A percentile compares a stretch with the other conserved stretches of the same genome.
Evolutionary conservation across 2,888 invertebrate species (phyloP).

Genomic region (Adelognathus sp.): DNA sequence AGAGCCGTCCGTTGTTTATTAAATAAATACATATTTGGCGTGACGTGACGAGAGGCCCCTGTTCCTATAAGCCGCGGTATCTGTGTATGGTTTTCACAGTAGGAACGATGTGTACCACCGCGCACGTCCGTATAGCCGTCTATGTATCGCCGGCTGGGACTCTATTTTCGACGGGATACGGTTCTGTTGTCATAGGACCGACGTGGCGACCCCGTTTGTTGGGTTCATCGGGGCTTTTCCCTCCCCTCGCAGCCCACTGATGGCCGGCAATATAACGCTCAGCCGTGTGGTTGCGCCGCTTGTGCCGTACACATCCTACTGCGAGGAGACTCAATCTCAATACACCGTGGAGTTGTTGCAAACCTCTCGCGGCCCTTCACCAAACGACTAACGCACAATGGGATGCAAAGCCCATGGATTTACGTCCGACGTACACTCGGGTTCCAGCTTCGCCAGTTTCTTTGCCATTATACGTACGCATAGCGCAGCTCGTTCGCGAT

Average conservation of each 20-base stretch:
- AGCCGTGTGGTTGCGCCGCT: conserved; percentile 30
- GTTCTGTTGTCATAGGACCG: conserved; percentile 80
- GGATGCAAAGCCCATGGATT: conserved; percentile 19
- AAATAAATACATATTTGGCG: conserved; percentile 80
- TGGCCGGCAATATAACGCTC: conserved; percentile 30
- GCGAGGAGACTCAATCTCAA: conserved; percentile 13
- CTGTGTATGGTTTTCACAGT: conserved; percentile 11
- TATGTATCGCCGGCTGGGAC: conserved; percentile 73
- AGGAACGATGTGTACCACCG: conserved; percentile 3
- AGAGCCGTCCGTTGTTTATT: conserved; percentile 77
- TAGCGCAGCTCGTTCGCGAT: neutral
- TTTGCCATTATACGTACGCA: neutral
- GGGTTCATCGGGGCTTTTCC: conserved; percentile 56
- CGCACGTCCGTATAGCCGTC: too few species aligned
- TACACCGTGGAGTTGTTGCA: conserved; percentile 14
- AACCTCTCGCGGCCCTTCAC: neutral
- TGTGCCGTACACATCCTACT: neutral
- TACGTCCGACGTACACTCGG: conserved; percentile 22
- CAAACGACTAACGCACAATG: neutral
- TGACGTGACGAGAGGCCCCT: conserved; percentile 67
- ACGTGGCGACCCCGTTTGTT: conserved; percentile 62
- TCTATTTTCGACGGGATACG: conserved; percentile 74
- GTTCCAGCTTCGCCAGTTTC: neutral
- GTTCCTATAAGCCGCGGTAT: conserved; percentile 63
- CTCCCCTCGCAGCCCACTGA: conserved; percentile 10